Conservation (phyloP, 2,888 invertebrate genomes). For the Adelphocoris suturalis region DNA sequence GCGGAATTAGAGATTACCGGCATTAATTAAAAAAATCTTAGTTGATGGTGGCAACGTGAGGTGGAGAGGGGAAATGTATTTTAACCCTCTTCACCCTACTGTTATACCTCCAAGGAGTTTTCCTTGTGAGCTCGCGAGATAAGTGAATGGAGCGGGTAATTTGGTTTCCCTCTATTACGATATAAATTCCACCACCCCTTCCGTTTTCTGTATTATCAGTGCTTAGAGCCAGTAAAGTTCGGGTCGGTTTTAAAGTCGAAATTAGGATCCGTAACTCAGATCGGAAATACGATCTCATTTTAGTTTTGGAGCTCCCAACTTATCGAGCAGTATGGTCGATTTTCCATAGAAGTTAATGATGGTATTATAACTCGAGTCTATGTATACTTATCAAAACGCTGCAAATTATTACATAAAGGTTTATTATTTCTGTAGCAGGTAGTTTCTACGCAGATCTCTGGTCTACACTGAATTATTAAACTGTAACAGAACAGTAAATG, state of each 20-base stretch:
- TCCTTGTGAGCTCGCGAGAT: constrained; percentile 31
- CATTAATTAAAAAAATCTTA: constrained; percentile 42
- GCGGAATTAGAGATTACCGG: constrained; percentile 58
- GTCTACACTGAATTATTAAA: too few relatives aligned
- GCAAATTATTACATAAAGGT: too few relatives aligned
- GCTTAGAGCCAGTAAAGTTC: constrained; percentile 2
- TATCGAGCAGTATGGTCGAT: too few relatives aligned
- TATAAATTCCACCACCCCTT: constrained; percentile 11
- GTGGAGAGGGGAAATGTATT: background rate
- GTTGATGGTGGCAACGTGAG: background rate
- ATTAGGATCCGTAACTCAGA: constrained; percentile 23
- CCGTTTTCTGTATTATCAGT: constrained; percentile 30
- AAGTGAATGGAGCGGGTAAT: constrained; percentile 39
- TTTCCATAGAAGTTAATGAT: too few relatives aligned
- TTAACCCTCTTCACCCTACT: constrained; percentile 9
- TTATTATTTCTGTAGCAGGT: too few relatives aligned
- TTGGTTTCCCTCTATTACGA: constrained; percentile 31
- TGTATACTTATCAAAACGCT: too few relatives aligned
- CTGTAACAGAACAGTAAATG: too few relatives aligned
- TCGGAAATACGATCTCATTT: constrained; percentile 4
- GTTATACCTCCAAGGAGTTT: constrained; percentile 19
- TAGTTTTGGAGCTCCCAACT: too few relatives aligned
- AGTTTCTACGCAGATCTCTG: too few relatives aligned
- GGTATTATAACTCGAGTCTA: too few relatives aligned
- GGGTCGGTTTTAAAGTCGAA: constrained; percentile 22